Conservation (phyloP, 92 coral and sea anemone genomes). For the Palythoa grandis region DNA sequence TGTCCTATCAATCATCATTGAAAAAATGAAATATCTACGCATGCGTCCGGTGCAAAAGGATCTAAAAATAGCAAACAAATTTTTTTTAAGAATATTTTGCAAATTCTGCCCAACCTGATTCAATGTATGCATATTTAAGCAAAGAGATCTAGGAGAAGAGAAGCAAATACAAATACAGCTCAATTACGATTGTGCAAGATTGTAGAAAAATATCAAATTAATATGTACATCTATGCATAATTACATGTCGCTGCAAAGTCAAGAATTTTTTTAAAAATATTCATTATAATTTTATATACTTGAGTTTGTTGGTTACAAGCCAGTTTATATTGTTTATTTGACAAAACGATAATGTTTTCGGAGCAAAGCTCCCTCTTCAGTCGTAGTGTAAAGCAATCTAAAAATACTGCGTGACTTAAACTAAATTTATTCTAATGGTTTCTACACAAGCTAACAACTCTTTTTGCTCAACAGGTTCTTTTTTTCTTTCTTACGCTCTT, state of each 20-base stretch:
- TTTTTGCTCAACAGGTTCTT: neutral
- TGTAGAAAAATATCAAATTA: too few relatives aligned
- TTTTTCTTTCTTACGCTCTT: neutral
- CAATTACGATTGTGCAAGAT: neutral
- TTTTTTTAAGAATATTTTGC: neutral
- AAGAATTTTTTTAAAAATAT: too few relatives aligned
- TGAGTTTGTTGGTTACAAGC: too few relatives aligned
- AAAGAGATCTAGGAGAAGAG: neutral
- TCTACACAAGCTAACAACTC: neutral
- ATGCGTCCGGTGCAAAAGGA: conserved; percentile 53
- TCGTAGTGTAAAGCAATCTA: too few relatives aligned
- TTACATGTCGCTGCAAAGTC: neutral
- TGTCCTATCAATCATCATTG: conserved; percentile 53
- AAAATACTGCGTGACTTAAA: too few relatives aligned
- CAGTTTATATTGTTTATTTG: too few relatives aligned
- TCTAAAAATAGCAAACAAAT: conserved; percentile 32
- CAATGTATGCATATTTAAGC: neutral
- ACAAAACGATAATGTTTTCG: too few relatives aligned
- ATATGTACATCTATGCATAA: too few relatives aligned
- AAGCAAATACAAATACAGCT: neutral
- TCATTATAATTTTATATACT: too few relatives aligned
- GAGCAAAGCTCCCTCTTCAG: too few relatives aligned
- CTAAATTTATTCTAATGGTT: neutral
- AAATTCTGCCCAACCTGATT: neutral
- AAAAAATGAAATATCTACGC: conserved; percentile 52